A percentile compares a stretch with the other conserved stretches of the same genome.
phyloP scores from a whole-genome alignment of 2,888 invertebrate species.

The Ormyrus nitidulus region DNA sequence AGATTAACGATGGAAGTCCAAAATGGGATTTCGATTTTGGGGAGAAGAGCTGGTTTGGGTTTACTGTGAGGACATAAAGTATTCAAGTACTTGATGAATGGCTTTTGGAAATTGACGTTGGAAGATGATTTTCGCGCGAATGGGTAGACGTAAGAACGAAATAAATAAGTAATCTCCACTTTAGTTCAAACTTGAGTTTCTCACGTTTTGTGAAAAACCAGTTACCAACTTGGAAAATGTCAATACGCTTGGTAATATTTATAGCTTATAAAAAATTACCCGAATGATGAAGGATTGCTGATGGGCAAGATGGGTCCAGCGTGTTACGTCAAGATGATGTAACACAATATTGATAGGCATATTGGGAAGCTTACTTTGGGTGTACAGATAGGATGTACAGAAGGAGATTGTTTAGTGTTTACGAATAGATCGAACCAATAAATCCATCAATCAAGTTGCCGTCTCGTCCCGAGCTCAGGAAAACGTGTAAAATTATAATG shows the following conservation, averaged over 20 bases:
- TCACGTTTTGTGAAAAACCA: too few species aligned
- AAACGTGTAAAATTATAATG: too few species aligned
- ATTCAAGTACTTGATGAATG: background rate
- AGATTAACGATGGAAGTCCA: slow-evolving; percentile 34
- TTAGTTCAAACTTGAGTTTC: too few species aligned
- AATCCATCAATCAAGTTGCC: slow-evolving; percentile 36
- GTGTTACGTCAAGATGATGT: slow-evolving; percentile 14
- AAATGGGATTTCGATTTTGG: slow-evolving; percentile 15
- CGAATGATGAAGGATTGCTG: too few species aligned
- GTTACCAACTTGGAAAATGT: too few species aligned
- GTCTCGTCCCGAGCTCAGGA: too few species aligned
- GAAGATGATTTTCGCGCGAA: too few species aligned
- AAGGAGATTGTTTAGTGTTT: slow-evolving; percentile 49
- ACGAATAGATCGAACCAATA: slow-evolving; percentile 50
- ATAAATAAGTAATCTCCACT: too few species aligned
- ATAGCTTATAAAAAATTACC: too few species aligned
- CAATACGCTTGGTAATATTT: too few species aligned
- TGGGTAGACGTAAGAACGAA: too few species aligned
- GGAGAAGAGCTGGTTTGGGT: background rate
- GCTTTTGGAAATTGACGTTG: background rate
- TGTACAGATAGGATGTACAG: slow-evolving; percentile 36
- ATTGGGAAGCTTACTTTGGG: slow-evolving; percentile 28
- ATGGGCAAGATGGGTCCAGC: background rate
- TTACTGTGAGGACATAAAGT: background rate
- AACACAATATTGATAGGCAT: slow-evolving; percentile 29